Conservation (phyloP, 2,888 invertebrate genomes). For the Thereva unica region DNA sequence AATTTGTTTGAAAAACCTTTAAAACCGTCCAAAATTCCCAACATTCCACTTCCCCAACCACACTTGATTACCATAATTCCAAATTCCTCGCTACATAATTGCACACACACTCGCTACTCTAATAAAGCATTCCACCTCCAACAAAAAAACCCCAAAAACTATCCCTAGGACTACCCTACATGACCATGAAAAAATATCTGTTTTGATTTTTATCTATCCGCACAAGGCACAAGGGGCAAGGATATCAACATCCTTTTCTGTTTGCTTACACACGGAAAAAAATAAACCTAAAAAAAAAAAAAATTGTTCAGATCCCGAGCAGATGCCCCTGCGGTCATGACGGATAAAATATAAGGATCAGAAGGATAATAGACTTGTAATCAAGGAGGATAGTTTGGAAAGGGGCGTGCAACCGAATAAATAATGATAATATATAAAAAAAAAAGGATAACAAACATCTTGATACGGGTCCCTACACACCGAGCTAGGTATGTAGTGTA, state of each 20-base stretch:
- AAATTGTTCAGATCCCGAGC: conserved; percentile 16
- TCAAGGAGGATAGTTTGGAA: conserved; percentile 2
- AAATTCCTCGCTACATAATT: too few species aligned
- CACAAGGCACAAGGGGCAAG: neutral
- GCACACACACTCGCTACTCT: too few species aligned
- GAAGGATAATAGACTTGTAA: conserved; percentile 29
- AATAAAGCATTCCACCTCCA: too few species aligned
- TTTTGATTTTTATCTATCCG: conserved; percentile 31
- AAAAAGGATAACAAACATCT: too few species aligned
- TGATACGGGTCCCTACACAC: too few species aligned
- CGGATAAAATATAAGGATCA: conserved; percentile 2
- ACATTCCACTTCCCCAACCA: too few species aligned
- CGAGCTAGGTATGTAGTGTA: too few species aligned
- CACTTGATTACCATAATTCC: too few species aligned
- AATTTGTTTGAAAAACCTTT: too few species aligned
- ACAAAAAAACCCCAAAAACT: too few species aligned
- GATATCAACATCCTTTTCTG: conserved; percentile 18
- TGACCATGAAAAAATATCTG: conserved; percentile 4
- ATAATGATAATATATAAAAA: conserved; percentile 13
- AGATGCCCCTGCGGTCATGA: conserved; percentile 10
- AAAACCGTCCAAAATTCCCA: too few species aligned
- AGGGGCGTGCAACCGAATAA: conserved; percentile 25
- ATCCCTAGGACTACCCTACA: too few species aligned
- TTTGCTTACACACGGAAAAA: conserved; percentile 7
- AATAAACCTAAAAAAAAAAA: neutral